Conservation (phyloP, 2,113 vertebrate genomes). For the Epinephelus fuscoguttatus region DNA sequence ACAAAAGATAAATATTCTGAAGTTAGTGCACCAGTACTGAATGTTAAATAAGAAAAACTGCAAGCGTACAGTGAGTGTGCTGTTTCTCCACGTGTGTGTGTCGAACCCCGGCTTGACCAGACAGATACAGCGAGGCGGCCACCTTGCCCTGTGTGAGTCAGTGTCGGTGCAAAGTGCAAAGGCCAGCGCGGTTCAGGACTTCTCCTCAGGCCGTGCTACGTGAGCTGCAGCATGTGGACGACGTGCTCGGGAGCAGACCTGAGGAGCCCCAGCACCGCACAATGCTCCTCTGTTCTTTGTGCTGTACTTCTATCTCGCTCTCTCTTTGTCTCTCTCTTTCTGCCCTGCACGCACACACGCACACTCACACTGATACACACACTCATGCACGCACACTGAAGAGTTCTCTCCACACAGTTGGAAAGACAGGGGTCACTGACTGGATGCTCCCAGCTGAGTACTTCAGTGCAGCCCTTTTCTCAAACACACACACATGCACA, state of each 20-base stretch:
- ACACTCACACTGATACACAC: slow-evolving; percentile 45
- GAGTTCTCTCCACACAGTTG: slow-evolving; percentile 78
- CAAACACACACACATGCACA: slow-evolving; percentile 62
- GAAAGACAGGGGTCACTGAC: slow-evolving; percentile 83
- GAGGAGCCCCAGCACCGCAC: slow-evolving; percentile 67
- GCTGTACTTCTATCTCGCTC: slow-evolving; percentile 57
- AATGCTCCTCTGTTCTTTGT: slow-evolving; percentile 83
- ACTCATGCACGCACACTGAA: slow-evolving; percentile 57
- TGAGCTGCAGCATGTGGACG: slow-evolving; percentile 63
- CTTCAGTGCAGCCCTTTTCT: slow-evolving; percentile 74
- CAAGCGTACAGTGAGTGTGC: slow-evolving; percentile 23
- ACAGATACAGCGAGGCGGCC: slow-evolving; percentile 48
- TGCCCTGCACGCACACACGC: slow-evolving; percentile 47
- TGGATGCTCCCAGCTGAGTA: slow-evolving; percentile 80
- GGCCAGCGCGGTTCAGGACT: slow-evolving; percentile 65
- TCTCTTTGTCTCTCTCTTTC: slow-evolving; percentile 61
- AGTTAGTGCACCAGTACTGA: neutral
- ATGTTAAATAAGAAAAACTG: slow-evolving; percentile 23
- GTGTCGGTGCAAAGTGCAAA: slow-evolving; percentile 67
- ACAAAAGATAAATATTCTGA: neutral
- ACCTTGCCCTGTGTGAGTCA: slow-evolving; percentile 54
- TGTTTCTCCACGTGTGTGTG: slow-evolving; percentile 17
- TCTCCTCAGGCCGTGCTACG: slow-evolving; percentile 53
- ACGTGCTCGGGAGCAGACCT: slow-evolving; percentile 32
- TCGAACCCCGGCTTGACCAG: slow-evolving; percentile 42